Percentiles rank a stretch among this genome's conserved stretches.
phyloP scores from a whole-genome alignment of 2,797 vertebrate species.

The Catostomus latipinnis region DNA sequence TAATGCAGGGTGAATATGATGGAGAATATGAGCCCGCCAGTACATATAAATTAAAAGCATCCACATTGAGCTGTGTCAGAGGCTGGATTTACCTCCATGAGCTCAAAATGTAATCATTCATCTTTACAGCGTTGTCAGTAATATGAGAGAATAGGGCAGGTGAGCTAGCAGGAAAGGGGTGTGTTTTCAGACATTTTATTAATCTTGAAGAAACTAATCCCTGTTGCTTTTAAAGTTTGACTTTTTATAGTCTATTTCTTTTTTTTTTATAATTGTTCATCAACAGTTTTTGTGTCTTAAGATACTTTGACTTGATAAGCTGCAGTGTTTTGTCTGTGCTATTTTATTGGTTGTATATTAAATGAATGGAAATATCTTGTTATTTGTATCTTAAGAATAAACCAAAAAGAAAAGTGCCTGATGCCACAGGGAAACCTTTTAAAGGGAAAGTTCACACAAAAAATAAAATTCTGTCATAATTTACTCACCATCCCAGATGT shows the following conservation, averaged over 20 bases:
- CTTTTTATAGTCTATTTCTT: background rate
- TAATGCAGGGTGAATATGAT: conserved; percentile 15
- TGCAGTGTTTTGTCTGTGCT: background rate
- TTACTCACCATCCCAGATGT: too few species aligned
- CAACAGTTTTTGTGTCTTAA: background rate
- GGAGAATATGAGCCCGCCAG: conserved; percentile 7
- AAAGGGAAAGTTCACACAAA: too few species aligned
- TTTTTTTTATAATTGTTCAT: background rate
- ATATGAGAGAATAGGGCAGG: conserved; percentile 5
- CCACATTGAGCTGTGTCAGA: conserved; percentile 5
- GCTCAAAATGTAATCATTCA: background rate
- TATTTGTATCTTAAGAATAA: too few species aligned
- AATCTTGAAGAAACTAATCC: background rate
- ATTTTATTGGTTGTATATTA: background rate
- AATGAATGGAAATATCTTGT: too few species aligned
- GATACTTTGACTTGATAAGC: background rate
- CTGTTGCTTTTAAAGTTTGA: conserved; percentile 9
- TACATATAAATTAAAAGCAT: conserved; percentile 31
- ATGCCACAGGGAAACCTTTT: too few species aligned
- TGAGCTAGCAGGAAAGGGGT: background rate
- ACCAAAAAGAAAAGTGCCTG: too few species aligned
- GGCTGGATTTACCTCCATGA: background rate
- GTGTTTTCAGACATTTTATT: background rate
- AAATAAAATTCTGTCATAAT: too few species aligned
- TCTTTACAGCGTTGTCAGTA: conserved; percentile 16